Conservation (phyloP, 2,797 vertebrate species). For the Bovichtus variegatus region DNA sequence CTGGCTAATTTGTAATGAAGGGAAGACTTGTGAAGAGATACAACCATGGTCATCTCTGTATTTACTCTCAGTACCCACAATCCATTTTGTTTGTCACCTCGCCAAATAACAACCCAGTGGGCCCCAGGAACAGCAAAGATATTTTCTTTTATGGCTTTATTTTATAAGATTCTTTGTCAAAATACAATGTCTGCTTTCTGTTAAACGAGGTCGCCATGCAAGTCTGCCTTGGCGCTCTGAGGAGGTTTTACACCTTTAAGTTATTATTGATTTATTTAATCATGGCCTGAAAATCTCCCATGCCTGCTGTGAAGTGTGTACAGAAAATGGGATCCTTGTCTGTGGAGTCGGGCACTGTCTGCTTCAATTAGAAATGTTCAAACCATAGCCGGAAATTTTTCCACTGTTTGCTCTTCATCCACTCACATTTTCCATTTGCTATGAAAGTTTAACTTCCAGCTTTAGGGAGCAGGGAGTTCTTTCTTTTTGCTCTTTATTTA, state of each 20-base stretch:
- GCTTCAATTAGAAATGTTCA: slow-evolving; percentile 82
- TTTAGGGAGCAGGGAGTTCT: slow-evolving; percentile 50
- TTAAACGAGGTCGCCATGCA: slow-evolving; percentile 29
- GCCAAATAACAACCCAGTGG: slow-evolving; percentile 23
- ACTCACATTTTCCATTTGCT: slow-evolving; percentile 82
- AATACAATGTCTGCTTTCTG: slow-evolving; percentile 54
- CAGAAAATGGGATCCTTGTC: slow-evolving; percentile 77
- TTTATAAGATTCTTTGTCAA: slow-evolving; percentile 34
- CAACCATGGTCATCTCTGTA: slow-evolving; percentile 9
- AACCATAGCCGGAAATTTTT: slow-evolving; percentile 73
- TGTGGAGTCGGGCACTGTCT: slow-evolving; percentile 71
- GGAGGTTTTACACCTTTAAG: slow-evolving; percentile 62
- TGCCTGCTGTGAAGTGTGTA: slow-evolving; percentile 60
- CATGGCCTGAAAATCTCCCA: slow-evolving; percentile 45
- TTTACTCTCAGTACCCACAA: background rate
- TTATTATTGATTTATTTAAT: slow-evolving; percentile 75
- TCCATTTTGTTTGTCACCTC: slow-evolving; percentile 26
- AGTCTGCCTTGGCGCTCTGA: slow-evolving; percentile 23
- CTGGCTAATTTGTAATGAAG: slow-evolving; percentile 13
- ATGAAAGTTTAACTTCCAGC: slow-evolving; percentile 63
- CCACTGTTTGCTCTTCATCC: slow-evolving; percentile 71
- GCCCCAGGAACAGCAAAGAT: slow-evolving; percentile 1
- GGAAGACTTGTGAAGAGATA: slow-evolving; percentile 28
- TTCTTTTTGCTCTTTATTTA: slow-evolving; percentile 56
- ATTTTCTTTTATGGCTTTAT: slow-evolving; percentile 18